These are phyloP conservation scores for Cheilosia variabilis DNA, from an alignment of 2,888 invertebrate genomes.

Conservation along the genomic window DNA sequence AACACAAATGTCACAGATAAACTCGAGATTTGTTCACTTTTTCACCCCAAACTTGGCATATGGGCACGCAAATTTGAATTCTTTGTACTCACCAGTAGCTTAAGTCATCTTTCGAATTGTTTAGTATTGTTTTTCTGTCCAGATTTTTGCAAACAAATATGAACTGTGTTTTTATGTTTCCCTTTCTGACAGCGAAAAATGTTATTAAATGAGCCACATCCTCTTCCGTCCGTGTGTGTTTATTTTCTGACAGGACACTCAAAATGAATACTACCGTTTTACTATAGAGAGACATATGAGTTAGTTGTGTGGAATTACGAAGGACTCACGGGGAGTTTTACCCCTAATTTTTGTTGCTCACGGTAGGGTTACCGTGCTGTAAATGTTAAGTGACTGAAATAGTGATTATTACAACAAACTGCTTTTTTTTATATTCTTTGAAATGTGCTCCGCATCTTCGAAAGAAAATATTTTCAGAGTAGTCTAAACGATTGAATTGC, in stretches of 20 bases:
- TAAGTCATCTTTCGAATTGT: neutral
- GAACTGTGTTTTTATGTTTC: neutral
- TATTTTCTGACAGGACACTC: slow-evolving; percentile 55
- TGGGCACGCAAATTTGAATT: neutral
- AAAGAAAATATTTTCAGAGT: too few species aligned
- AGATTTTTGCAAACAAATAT: neutral
- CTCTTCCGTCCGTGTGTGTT: slow-evolving; percentile 30
- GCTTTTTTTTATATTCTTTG: too few species aligned
- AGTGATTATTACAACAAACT: too few species aligned
- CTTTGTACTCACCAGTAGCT: slow-evolving; percentile 17
- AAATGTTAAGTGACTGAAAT: neutral
- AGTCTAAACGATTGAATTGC: too few species aligned
- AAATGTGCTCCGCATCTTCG: too few species aligned
- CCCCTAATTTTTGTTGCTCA: neutral
- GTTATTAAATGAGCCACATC: slow-evolving; percentile 32
- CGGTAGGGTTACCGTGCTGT: slow-evolving; percentile 1
- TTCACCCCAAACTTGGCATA: neutral
- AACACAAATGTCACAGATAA: neutral
- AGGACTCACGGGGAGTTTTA: slow-evolving; percentile 10
- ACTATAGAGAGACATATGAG: neutral
- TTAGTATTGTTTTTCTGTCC: neutral
- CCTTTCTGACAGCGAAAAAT: slow-evolving; percentile 6
- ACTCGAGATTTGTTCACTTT: neutral
- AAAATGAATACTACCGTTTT: slow-evolving; percentile 16
- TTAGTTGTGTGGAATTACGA: slow-evolving; percentile 1